Percentiles rank a stretch among this genome's conserved stretches.
Conservation (phyloP, 2,888 invertebrate species). For the Agriotes lineatus region DNA sequence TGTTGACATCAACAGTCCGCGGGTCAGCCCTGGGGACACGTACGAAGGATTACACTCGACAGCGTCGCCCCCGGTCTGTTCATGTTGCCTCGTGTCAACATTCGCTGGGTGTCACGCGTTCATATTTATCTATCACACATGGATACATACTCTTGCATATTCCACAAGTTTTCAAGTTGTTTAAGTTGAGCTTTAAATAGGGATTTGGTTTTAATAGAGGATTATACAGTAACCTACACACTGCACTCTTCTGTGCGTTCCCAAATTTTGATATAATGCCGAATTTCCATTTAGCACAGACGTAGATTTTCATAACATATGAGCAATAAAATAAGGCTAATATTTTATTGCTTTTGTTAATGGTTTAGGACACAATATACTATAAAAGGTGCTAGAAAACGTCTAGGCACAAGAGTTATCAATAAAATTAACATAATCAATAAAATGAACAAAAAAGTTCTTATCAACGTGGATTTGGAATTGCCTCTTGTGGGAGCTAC, state of each 20-base stretch:
- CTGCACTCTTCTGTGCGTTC: neutral
- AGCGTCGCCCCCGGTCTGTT: constrained; percentile 52
- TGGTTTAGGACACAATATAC: too few relatives aligned
- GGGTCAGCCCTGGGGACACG: constrained; percentile 62
- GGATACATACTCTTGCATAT: constrained; percentile 40
- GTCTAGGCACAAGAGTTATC: too few relatives aligned
- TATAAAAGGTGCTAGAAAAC: too few relatives aligned
- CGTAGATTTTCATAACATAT: too few relatives aligned
- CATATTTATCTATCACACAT: constrained; percentile 52
- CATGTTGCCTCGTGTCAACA: constrained; percentile 56
- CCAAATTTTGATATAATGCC: neutral
- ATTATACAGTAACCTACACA: constrained; percentile 21
- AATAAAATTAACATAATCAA: too few relatives aligned
- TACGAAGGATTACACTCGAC: constrained; percentile 60
- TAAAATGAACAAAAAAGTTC: too few relatives aligned
- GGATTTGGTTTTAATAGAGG: constrained; percentile 33
- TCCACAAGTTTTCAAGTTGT: constrained; percentile 41
- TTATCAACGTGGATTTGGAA: too few relatives aligned
- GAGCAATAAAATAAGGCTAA: too few relatives aligned
- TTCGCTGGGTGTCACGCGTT: constrained; percentile 55
- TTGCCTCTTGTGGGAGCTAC: too few relatives aligned
- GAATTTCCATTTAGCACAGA: too few relatives aligned
- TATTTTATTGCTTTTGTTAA: too few relatives aligned
- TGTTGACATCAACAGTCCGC: constrained; percentile 62
- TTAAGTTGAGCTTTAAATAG: constrained; percentile 37